Evolutionary conservation across 2,113 vertebrate genomes (phyloP).

Genomic region (Geococcyx californianus): DNA sequence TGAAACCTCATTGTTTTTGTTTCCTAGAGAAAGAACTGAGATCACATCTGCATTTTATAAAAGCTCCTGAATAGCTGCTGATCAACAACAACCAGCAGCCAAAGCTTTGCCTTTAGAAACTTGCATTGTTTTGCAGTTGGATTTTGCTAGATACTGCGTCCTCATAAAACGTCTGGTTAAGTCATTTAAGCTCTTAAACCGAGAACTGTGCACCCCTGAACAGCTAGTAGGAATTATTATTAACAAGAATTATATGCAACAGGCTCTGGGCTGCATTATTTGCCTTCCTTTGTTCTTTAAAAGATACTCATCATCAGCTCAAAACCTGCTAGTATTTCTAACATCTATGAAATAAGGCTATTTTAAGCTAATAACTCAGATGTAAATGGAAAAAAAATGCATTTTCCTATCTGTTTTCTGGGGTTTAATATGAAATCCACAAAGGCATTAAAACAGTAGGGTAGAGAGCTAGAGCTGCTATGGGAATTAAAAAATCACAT

Average conservation of each 20-base stretch:
- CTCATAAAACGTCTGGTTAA: constrained; percentile 31
- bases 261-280: background rate
- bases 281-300: background rate
- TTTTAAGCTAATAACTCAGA: background rate
- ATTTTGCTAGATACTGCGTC: constrained; percentile 20
- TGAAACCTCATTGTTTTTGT: constrained; percentile 40
- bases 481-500: background rate
- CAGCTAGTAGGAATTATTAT: background rate
- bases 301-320: background rate
- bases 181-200: background rate
- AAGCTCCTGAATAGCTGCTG: constrained; percentile 25
- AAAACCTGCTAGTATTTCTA: background rate
- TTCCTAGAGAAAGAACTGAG: constrained; percentile 51
- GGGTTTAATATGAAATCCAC: background rate
- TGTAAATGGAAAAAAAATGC: background rate
- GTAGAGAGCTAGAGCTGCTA: background rate
- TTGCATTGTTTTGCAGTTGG: constrained; percentile 38
- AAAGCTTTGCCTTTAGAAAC: constrained; percentile 24
- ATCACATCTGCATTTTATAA: constrained; percentile 67
- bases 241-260: background rate
- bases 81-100: constrained; percentile 18
- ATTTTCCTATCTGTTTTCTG: background rate
- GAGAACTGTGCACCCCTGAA: background rate
- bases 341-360: background rate
- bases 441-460: background rate